phyloP scores from a whole-genome alignment of 2,888 invertebrate species.

The Oxystoma pomonae region DNA sequence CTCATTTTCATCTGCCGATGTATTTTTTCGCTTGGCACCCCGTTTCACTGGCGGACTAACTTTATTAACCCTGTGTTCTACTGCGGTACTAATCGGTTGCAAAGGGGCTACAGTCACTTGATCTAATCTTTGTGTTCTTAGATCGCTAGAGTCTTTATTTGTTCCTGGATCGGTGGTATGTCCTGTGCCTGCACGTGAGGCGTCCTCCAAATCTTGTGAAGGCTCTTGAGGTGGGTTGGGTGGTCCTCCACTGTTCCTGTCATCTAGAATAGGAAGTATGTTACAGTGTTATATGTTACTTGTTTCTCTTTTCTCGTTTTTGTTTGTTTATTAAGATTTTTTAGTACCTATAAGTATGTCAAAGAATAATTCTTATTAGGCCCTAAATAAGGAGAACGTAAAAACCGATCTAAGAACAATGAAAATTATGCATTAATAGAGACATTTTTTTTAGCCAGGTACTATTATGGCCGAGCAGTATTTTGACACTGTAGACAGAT shows the following conservation, averaged over 20 bases:
- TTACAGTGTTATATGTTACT: too few relatives aligned
- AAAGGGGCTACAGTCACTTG: constrained; percentile 52
- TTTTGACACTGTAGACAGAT: too few relatives aligned
- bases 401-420: too few relatives aligned
- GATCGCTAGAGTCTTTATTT: constrained; percentile 51
- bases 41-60: constrained; percentile 43
- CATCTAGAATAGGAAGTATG: constrained; percentile 50
- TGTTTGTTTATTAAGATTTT: too few relatives aligned
- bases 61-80: constrained; percentile 39
- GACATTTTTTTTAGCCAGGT: too few relatives aligned
- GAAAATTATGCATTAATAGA: too few relatives aligned
- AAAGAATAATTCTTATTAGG: too few relatives aligned
- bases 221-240: constrained; percentile 48
- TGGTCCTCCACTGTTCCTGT: constrained; percentile 54
- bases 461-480: too few relatives aligned
- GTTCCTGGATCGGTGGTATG: constrained; percentile 27
- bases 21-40: constrained; percentile 59
- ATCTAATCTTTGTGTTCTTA: constrained; percentile 50
- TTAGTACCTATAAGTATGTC: too few relatives aligned
- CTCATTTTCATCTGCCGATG: constrained; percentile 53
- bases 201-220: constrained; percentile 43
- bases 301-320: too few relatives aligned
- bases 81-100: constrained; percentile 41
- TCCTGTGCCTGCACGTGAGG: constrained; percentile 34
- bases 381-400: too few relatives aligned